Percentiles rank a stretch among this genome's conserved stretches.
These are phyloP conservation scores for Harpegnathos saltator DNA, from an alignment of 1,140 invertebrate species.

Conservation along the genomic window DNA sequence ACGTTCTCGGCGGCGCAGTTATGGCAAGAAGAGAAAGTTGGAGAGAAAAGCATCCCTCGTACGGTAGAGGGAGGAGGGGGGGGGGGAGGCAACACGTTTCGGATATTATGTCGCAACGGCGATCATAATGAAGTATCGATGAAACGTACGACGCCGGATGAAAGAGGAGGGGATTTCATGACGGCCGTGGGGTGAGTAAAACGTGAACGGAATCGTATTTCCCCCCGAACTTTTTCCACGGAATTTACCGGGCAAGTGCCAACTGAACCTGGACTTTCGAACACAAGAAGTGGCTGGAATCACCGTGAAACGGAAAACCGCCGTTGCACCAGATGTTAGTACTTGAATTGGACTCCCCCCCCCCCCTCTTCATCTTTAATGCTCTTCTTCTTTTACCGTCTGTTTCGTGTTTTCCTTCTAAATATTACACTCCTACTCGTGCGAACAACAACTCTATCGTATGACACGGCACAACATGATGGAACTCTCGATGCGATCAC, in stretches of 20 bases:
- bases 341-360: conserved; percentile 44
- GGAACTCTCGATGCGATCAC: too few relatives aligned
- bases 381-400: conserved; percentile 14
- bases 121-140: conserved; percentile 74
- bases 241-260: conserved; percentile 71
- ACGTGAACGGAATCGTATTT: conserved; percentile 74
- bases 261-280: conserved; percentile 63
- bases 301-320: conserved; percentile 68
- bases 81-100: conserved; percentile 70
- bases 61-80: too few relatives aligned
- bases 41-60: conserved; percentile 67
- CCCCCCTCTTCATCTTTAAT: conserved; percentile 13
- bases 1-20: conserved; percentile 36
- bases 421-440: conserved; percentile 19
- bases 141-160: conserved; percentile 65
- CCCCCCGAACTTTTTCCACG: conserved; percentile 66
- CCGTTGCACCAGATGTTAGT: conserved; percentile 71
- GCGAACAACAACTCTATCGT: conserved; percentile 4
- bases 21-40: conserved; percentile 59
- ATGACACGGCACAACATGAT: not conserved
- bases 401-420: conserved; percentile 6
- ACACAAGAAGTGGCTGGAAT: conserved; percentile 68
- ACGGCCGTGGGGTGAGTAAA: conserved; percentile 26
- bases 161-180: conserved; percentile 43
- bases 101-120: conserved; percentile 70